Percentiles rank a stretch among this genome's conserved stretches.
Conservation (phyloP, 2,888 invertebrate genomes). For the Netelia fuscicornis region DNA sequence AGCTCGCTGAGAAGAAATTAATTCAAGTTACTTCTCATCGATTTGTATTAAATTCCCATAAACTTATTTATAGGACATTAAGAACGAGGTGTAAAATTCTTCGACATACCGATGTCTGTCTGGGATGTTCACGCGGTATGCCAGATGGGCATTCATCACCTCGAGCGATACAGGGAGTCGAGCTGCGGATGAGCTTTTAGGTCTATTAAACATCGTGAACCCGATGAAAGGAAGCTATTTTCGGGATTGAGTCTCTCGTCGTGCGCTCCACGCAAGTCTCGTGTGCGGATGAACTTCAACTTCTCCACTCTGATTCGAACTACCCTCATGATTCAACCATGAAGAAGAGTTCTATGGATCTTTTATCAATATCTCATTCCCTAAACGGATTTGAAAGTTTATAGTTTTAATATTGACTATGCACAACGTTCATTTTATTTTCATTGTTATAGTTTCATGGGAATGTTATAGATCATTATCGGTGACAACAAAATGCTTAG, state of each 20-base stretch:
- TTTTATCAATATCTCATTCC: too few relatives aligned
- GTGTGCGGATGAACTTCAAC: not conserved
- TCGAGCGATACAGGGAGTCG: constrained; percentile 33
- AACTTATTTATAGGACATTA: not conserved
- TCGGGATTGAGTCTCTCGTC: constrained; percentile 56
- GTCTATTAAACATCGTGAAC: constrained; percentile 65
- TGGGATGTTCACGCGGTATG: constrained; percentile 10
- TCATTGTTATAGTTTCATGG: not conserved
- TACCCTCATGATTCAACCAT: too few relatives aligned
- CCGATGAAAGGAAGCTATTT: constrained; percentile 70
- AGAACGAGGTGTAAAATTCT: constrained; percentile 33
- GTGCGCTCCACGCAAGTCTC: not conserved
- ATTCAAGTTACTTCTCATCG: too few relatives aligned
- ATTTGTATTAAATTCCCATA: too few relatives aligned
- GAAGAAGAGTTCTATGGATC: too few relatives aligned
- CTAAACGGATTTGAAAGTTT: too few relatives aligned
- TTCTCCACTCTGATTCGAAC: too few relatives aligned
- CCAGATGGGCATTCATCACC: constrained; percentile 24
- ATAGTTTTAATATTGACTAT: too few relatives aligned
- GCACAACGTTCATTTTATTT: too few relatives aligned
- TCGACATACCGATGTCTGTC: constrained; percentile 6
- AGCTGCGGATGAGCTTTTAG: constrained; percentile 35
- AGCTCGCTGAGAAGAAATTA: too few relatives aligned
- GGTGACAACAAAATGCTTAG: not conserved
- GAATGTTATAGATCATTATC: not conserved